These are phyloP conservation scores for Aplysia californica DNA, from an alignment of 1,140 invertebrate species.

Conservation along the genomic window DNA sequence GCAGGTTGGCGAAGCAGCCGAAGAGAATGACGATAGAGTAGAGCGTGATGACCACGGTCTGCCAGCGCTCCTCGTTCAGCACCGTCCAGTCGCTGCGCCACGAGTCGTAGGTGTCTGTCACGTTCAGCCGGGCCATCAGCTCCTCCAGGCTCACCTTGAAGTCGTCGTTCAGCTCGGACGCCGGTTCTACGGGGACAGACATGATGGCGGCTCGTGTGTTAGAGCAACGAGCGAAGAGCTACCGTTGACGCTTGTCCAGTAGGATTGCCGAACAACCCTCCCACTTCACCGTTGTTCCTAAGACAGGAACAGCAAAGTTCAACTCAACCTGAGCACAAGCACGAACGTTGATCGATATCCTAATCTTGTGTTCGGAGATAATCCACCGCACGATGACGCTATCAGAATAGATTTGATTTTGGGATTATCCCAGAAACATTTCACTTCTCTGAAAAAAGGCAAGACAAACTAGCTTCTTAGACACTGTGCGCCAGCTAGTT, in stretches of 20 bases:
- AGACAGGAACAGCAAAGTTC: not conserved
- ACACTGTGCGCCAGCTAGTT: too few relatives aligned
- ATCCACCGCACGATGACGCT: not conserved
- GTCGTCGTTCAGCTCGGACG: constrained; percentile 5
- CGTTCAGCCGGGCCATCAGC: not conserved
- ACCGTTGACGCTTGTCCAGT: not conserved
- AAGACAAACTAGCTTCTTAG: too few relatives aligned
- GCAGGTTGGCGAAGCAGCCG: constrained; percentile 79
- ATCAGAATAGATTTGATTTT: too few relatives aligned
- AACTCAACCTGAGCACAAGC: not conserved
- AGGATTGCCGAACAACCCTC: too few relatives aligned
- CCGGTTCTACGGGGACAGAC: not conserved
- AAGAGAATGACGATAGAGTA: constrained; percentile 63
- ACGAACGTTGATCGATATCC: not conserved
- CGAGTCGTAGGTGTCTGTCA: constrained; percentile 24
- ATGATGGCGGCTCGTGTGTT: not conserved
- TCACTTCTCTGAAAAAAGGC: too few relatives aligned
- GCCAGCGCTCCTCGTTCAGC: constrained; percentile 46
- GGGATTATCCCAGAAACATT: too few relatives aligned
- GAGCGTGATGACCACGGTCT: constrained; percentile 55
- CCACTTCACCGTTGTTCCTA: not conserved
- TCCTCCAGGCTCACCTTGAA: constrained; percentile 33
- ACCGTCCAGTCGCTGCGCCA: constrained; percentile 41
- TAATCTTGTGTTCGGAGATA: not conserved
- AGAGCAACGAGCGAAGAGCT: not conserved